phyloP scores from a whole-genome alignment of 23 tunicate genomes.

The Trididemnum miniatum region DNA sequence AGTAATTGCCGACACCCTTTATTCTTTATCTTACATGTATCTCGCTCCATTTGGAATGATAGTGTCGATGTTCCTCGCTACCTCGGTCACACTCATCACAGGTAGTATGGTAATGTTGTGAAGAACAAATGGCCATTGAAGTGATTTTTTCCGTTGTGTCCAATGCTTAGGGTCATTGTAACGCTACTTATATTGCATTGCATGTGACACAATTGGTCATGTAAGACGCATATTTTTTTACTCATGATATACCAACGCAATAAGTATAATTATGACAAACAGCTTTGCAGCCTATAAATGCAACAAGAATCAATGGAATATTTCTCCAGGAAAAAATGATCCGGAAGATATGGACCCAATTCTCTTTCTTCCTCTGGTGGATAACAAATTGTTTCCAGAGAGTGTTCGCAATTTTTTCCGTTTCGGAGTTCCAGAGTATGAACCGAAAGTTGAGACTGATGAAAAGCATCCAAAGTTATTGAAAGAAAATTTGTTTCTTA shows the following conservation, averaged over 20 bases:
- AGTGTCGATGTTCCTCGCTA: background rate
- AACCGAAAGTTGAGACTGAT: background rate
- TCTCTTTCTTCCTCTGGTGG: constrained; percentile 30
- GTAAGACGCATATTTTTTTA: too few relatives aligned
- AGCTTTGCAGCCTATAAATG: too few relatives aligned
- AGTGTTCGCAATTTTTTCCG: constrained; percentile 34
- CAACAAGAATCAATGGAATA: too few relatives aligned
- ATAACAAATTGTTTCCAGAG: constrained; percentile 27
- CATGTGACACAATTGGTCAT: too few relatives aligned
- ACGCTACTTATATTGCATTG: too few relatives aligned
- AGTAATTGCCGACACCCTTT: background rate
- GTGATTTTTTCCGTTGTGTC: too few relatives aligned
- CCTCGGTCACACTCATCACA: too few relatives aligned
- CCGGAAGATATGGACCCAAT: constrained; percentile 17
- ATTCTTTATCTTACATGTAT: constrained; percentile 29
- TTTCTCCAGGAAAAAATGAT: background rate
- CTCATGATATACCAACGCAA: background rate
- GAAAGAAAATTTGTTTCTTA: background rate
- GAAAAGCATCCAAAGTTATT: background rate
- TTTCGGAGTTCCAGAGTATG: constrained; percentile 26
- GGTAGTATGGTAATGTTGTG: too few relatives aligned
- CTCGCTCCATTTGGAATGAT: background rate
- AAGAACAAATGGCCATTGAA: too few relatives aligned
- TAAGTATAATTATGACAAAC: background rate
- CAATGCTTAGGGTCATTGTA: too few relatives aligned